Evolutionary conservation across 2,113 vertebrate species (phyloP).

Genomic region (Xenopus laevis): DNA sequence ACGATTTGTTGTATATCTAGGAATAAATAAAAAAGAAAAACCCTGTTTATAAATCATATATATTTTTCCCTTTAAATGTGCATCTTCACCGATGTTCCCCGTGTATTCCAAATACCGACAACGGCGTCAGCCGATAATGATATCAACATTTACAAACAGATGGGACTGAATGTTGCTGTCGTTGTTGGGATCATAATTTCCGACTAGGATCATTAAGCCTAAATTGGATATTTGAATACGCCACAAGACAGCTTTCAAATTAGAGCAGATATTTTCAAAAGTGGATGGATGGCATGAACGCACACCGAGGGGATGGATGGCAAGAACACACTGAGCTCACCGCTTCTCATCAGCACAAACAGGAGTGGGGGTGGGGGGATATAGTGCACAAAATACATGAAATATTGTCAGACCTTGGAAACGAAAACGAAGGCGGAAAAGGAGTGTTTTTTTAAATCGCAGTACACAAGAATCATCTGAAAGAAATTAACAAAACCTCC

Average conservation of each 20-base stretch:
- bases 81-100: background rate
- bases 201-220: constrained; percentile 7
- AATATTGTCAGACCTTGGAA: too few relatives aligned
- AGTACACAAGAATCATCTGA: constrained; percentile 61
- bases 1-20: too few relatives aligned
- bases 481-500: constrained; percentile 70
- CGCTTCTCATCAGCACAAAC: background rate
- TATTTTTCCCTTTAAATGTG: background rate
- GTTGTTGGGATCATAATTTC: background rate
- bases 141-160: constrained; percentile 1
- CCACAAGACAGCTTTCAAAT: background rate
- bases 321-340: background rate
- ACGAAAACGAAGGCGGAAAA: background rate
- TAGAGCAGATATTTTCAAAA: background rate
- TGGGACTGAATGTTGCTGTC: background rate
- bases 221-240: background rate
- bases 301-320: background rate
- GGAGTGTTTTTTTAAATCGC: background rate
- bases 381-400: too few relatives aligned
- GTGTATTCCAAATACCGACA: background rate
- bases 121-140: background rate
- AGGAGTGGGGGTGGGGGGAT: background rate
- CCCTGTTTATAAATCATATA: background rate
- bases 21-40: too few relatives aligned
- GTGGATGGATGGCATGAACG: background rate